Base-by-base conservation (phyloP, 2,797 vertebrate genomes). In the Labroides dimidiatus region DNA sequence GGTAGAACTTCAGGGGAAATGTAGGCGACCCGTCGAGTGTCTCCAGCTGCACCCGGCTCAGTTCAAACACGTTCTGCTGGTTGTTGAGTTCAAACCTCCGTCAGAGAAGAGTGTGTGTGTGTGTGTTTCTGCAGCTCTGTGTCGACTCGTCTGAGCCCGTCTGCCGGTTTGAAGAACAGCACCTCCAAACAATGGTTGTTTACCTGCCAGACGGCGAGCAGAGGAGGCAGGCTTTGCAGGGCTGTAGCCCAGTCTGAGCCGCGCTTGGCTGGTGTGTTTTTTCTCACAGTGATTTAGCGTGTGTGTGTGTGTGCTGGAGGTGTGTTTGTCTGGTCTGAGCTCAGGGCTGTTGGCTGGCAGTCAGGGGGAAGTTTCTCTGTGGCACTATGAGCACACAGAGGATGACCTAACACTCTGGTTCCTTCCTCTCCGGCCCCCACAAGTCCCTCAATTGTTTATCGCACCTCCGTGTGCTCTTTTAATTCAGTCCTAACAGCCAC, bases 391-490 rank as follows among this genome's bases (percentile, higher is more conserved):
- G 81, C 80, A 75, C 48, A 73, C 79, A 85, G 85, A 91, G 80
- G 87, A 88, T 84, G 87, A 90, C 87, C 81, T 90, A 82, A 90
- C 81, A 62, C 82, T 77, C 70, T 24, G 64, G 82, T 88, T 90
- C 86, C 90, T 91, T 90, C 86, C 88, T 88, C 80, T 72, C 50
- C 27, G 61, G 75, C 81, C 80, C 69, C 72, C 77, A 71, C 77
- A 69, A 77, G 79, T 64, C 81, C 77, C 78, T 78, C 66, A 68
- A 75, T 84, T 88, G 89, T 89, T 86, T 70, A 62, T 68, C 48
- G 78, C 75, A 81, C 80, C 78, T 90, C 69, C 41, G 67, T 65
- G 69, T 21, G 61, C 53, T 71, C 65, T 74, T 77, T 37, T 72
- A 81, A 70, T 80, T 72, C 72, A 78, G 63, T 5, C 63, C 45